phyloP scores from a whole-genome alignment of 2,888 invertebrate genomes.

The Plagodis pulveraria region DNA sequence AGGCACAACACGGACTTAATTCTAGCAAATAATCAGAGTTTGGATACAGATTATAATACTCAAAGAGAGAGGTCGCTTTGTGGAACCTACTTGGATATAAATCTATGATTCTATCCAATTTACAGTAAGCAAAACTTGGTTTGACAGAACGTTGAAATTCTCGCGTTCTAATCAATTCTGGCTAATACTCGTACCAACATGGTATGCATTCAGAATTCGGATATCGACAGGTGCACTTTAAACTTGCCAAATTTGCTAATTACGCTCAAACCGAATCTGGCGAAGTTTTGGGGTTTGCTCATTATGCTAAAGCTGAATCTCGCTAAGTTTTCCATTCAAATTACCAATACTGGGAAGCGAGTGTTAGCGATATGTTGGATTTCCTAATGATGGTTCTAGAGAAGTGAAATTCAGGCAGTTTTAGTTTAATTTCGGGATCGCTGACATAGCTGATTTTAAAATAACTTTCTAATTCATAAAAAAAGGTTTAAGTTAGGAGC shows the following conservation, averaged over 20 bases:
- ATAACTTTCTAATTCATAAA: no score
- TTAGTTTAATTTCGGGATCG: background rate
- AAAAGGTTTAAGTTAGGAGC: no score
- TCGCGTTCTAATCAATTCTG: background rate
- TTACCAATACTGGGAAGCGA: background rate
- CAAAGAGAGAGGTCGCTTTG: no score
- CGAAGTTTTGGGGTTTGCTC: conserved; percentile 21
- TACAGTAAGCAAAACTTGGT: no score
- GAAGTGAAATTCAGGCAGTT: background rate
- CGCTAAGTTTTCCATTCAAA: conserved; percentile 9
- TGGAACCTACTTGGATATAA: no score
- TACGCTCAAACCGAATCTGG: conserved; percentile 7
- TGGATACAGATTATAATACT: no score
- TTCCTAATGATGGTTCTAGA: background rate
- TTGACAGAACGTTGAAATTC: background rate
- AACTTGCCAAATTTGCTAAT: conserved; percentile 16
- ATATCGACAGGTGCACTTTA: conserved; percentile 18
- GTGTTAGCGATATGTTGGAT: background rate
- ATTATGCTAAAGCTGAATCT: conserved; percentile 14
- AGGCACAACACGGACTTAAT: no score
- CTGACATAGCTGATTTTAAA: no score
- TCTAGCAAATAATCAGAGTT: no score
- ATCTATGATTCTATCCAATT: no score
- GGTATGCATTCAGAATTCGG: conserved; percentile 7
- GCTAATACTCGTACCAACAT: no score